These are phyloP conservation scores for Chirona hameri DNA, from an alignment of 2,888 invertebrate species.

Conservation along the genomic window DNA sequence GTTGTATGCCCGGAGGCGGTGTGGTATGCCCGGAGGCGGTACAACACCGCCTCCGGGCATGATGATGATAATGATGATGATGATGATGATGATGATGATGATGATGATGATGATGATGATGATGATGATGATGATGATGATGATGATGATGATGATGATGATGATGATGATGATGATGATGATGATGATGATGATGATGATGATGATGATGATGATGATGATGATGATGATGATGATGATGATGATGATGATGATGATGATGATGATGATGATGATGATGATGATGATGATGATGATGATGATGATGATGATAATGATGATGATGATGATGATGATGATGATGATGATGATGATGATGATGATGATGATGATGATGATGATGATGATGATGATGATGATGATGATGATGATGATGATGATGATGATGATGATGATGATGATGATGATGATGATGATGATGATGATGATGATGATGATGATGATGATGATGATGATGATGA, in stretches of 20 bases:
- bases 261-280: slow-evolving; percentile 22
- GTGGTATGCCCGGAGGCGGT: too few relatives aligned
- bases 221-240: slow-evolving; percentile 22
- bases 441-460: slow-evolving; percentile 11
- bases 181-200: slow-evolving; percentile 22
- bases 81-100: slow-evolving; percentile 22
- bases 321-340: slow-evolving; percentile 22
- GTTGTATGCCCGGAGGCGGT: too few relatives aligned
- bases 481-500: slow-evolving; percentile 2
- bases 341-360: slow-evolving; percentile 22
- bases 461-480: neutral
- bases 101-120: slow-evolving; percentile 22
- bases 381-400: slow-evolving; percentile 22
- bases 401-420: slow-evolving; percentile 22
- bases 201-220: slow-evolving; percentile 22
- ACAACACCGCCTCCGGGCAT: too few relatives aligned
- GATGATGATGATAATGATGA: slow-evolving; percentile 22
- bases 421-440: slow-evolving; percentile 22
- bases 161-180: slow-evolving; percentile 22
- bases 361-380: slow-evolving; percentile 22
- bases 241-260: slow-evolving; percentile 22
- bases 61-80: slow-evolving; percentile 22
- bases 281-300: slow-evolving; percentile 22
- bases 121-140: slow-evolving; percentile 22
- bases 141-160: slow-evolving; percentile 22